Conservation (phyloP, 2,797 vertebrate genomes). For the Syngnathus rostellatus region DNA sequence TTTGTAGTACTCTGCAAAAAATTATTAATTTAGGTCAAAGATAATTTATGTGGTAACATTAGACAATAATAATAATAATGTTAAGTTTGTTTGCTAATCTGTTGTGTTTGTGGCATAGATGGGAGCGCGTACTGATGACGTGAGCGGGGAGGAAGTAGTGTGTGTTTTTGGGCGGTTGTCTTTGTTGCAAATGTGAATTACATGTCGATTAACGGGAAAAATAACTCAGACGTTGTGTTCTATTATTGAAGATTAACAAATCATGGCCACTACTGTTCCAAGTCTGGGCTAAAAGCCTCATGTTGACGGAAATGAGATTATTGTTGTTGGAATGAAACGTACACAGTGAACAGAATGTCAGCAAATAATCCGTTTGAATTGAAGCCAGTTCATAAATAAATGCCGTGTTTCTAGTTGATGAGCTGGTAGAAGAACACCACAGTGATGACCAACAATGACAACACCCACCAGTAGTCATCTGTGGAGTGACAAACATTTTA, state of each 20-base stretch:
- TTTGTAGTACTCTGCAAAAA: background rate
- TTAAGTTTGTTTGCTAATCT: too few relatives aligned
- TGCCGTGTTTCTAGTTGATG: slow-evolving; percentile 35
- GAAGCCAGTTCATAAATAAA: background rate
- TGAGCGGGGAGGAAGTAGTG: too few relatives aligned
- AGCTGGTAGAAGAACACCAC: slow-evolving; percentile 65
- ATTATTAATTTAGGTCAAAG: background rate
- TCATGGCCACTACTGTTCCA: too few relatives aligned
- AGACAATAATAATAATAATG: background rate
- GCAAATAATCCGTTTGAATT: background rate
- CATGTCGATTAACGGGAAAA: too few relatives aligned
- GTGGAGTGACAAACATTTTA: slow-evolving; percentile 28
- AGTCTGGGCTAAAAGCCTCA: background rate
- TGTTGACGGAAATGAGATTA: background rate
- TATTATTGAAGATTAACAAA: too few relatives aligned
- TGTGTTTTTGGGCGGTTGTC: too few relatives aligned
- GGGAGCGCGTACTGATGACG: too few relatives aligned
- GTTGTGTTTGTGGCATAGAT: too few relatives aligned
- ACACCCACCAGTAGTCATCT: slow-evolving; percentile 54
- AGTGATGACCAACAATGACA: slow-evolving; percentile 59
- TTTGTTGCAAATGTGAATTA: too few relatives aligned
- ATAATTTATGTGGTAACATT: background rate
- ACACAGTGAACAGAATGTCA: background rate
- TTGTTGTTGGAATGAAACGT: background rate
- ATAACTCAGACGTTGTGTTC: too few relatives aligned